A percentile compares a stretch with the other conserved stretches of the same genome.
phyloP scores from a whole-genome alignment of 2,888 invertebrate species.

The Glyphotaelius pellucidus region DNA sequence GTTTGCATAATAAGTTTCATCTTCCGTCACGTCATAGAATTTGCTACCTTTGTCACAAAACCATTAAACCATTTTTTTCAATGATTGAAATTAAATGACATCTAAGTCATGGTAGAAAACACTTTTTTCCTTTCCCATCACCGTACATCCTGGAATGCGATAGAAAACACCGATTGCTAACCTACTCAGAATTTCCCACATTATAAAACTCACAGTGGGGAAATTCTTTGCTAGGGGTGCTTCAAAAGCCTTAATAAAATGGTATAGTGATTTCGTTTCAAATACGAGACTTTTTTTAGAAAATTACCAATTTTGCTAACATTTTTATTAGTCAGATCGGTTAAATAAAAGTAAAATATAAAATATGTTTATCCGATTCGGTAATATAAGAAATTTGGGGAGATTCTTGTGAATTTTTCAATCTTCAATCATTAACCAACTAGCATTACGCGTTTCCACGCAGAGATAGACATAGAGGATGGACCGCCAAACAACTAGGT shows the following conservation, averaged over 20 bases:
- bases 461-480: too few species aligned
- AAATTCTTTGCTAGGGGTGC: slow-evolving; percentile 2
- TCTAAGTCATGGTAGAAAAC: background rate
- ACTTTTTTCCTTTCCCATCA: background rate
- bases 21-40: background rate
- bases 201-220: background rate
- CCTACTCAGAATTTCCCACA: background rate
- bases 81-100: background rate
- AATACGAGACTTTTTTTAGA: background rate
- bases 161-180: background rate
- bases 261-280: background rate
- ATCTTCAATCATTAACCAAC: too few species aligned
- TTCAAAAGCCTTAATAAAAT: background rate
- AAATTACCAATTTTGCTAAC: background rate
- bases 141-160: background rate
- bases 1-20: background rate
- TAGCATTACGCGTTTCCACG: too few species aligned
- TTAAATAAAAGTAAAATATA: too few species aligned
- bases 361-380: too few species aligned
- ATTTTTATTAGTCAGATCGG: too few species aligned
- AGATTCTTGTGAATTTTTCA: too few species aligned
- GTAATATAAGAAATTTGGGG: too few species aligned
- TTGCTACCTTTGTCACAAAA: too few species aligned
- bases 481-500: too few species aligned
- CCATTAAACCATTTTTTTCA: background rate